phyloP scores from a whole-genome alignment of 2,797 vertebrate species.

The Aeoliscus strigatus region DNA sequence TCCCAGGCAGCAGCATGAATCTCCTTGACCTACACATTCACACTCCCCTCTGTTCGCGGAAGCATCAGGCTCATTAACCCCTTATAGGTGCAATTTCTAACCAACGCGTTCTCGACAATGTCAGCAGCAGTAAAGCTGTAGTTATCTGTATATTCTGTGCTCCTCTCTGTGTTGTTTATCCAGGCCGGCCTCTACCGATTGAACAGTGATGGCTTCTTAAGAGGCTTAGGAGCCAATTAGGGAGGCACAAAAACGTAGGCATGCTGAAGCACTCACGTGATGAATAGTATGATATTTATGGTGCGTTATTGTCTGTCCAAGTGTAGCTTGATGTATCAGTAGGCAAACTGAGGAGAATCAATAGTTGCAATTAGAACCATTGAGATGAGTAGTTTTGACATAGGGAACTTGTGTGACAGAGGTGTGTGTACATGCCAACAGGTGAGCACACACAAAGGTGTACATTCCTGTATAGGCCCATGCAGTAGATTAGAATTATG shows the following conservation, averaged over 20 bases:
- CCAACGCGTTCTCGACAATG: neutral
- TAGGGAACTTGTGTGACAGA: too few species aligned
- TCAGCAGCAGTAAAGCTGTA: conserved; percentile 22
- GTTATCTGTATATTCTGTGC: conserved; percentile 36
- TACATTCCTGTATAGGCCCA: too few species aligned
- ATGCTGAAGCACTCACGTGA: conserved; percentile 54
- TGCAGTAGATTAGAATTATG: conserved; percentile 54
- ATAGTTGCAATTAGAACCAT: conserved; percentile 22
- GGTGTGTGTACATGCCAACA: conserved; percentile 3
- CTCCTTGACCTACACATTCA: conserved; percentile 47
- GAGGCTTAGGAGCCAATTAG: conserved; percentile 73
- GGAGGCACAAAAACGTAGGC: conserved; percentile 53
- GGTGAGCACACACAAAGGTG: conserved; percentile 28
- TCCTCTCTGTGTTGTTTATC: conserved; percentile 59
- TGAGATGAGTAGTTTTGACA: conserved; percentile 6
- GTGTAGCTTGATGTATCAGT: conserved; percentile 34
- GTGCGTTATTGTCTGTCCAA: conserved; percentile 47
- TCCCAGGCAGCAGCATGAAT: conserved; percentile 50
- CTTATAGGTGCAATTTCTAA: conserved; percentile 12
- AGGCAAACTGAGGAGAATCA: conserved; percentile 36
- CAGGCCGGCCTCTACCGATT: conserved; percentile 46
- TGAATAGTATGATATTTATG: conserved; percentile 51
- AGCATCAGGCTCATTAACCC: conserved; percentile 32
- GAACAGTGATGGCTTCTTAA: conserved; percentile 59
- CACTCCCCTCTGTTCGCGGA: conserved; percentile 9